A percentile compares a stretch with the other conserved stretches of the same genome.
These are phyloP conservation scores for Girardinus metallicus DNA, from an alignment of 2,797 vertebrate genomes.

Conservation along the genomic window DNA sequence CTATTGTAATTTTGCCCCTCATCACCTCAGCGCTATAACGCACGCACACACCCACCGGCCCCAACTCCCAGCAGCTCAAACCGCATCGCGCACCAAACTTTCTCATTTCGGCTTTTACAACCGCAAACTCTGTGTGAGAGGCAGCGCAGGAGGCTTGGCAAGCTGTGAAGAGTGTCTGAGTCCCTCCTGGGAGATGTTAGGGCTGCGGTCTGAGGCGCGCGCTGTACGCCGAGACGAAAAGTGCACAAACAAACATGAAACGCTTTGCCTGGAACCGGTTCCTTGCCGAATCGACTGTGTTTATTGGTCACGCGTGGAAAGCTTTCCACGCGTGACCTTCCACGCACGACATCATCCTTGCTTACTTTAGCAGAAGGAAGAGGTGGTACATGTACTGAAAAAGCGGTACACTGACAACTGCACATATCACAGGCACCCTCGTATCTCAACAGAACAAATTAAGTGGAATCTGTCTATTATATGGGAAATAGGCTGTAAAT, in stretches of 20 bases:
- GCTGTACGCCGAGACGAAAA: slow-evolving; percentile 32
- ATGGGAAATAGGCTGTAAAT: slow-evolving; percentile 72
- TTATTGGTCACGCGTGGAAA: slow-evolving; percentile 14
- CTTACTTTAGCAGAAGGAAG: slow-evolving; percentile 6
- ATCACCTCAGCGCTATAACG: slow-evolving; percentile 53
- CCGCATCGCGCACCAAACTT: slow-evolving; percentile 30
- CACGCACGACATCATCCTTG: no score
- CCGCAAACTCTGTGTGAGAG: slow-evolving; percentile 37
- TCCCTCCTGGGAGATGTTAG: slow-evolving; percentile 41
- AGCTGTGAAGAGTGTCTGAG: slow-evolving; percentile 49
- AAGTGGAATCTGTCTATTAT: slow-evolving; percentile 66
- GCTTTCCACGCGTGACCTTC: background rate
- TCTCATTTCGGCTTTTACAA: slow-evolving; percentile 27
- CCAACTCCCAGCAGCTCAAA: slow-evolving; percentile 44
- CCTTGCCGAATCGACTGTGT: slow-evolving; percentile 22
- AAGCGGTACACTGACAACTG: slow-evolving; percentile 11
- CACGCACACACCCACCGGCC: slow-evolving; percentile 24
- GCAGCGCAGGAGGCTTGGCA: slow-evolving; percentile 29
- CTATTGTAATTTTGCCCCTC: slow-evolving; percentile 70
- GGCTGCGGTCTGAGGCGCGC: slow-evolving; percentile 27
- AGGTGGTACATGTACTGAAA: slow-evolving; percentile 20
- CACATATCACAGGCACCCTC: slow-evolving; percentile 36
- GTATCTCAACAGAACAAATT: slow-evolving; percentile 58
- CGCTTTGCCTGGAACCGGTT: slow-evolving; percentile 29
- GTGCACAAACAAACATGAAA: slow-evolving; percentile 41